These are phyloP conservation scores for Trilocha varians DNA, from an alignment of 2,888 invertebrate species.

Conservation along the genomic window DNA sequence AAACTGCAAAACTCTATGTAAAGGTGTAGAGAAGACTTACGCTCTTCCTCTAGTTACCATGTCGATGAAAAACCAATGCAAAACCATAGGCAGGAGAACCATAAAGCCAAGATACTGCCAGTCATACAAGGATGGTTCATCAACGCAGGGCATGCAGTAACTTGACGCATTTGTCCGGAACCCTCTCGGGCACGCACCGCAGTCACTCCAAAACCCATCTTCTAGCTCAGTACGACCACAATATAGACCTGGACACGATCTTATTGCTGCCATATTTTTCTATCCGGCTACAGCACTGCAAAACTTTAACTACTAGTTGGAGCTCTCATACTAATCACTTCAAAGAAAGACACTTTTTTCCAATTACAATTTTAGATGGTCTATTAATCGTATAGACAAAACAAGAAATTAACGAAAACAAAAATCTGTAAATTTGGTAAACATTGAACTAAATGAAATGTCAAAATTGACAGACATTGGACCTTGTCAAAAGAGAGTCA, in stretches of 20 bases:
- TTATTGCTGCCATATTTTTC: slow-evolving; percentile 40
- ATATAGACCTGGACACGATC: slow-evolving; percentile 85
- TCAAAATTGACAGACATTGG: too few relatives aligned
- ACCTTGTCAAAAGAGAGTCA: too few relatives aligned
- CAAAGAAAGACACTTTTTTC: too few relatives aligned
- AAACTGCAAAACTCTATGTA: neutral
- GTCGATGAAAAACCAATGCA: slow-evolving; percentile 96
- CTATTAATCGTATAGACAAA: too few relatives aligned
- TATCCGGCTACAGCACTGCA: neutral
- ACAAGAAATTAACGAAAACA: too few relatives aligned
- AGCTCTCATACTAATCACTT: too few relatives aligned
- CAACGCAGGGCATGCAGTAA: slow-evolving; percentile 83
- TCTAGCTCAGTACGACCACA: slow-evolving; percentile 81
- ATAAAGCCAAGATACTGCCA: slow-evolving; percentile 96
- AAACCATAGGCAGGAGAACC: slow-evolving; percentile 87
- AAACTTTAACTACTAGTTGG: too few relatives aligned
- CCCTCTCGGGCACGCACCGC: slow-evolving; percentile 91
- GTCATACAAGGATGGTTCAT: slow-evolving; percentile 86
- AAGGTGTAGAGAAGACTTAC: slow-evolving; percentile 45
- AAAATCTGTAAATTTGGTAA: too few relatives aligned
- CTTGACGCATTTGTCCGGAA: slow-evolving; percentile 81
- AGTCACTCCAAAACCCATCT: slow-evolving; percentile 82
- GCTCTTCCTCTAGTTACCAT: slow-evolving; percentile 82
- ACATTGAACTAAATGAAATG: too few relatives aligned
- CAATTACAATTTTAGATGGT: too few relatives aligned